phyloP scores from a whole-genome alignment of 1,140 invertebrate genomes.

The Zophobas atratus region DNA sequence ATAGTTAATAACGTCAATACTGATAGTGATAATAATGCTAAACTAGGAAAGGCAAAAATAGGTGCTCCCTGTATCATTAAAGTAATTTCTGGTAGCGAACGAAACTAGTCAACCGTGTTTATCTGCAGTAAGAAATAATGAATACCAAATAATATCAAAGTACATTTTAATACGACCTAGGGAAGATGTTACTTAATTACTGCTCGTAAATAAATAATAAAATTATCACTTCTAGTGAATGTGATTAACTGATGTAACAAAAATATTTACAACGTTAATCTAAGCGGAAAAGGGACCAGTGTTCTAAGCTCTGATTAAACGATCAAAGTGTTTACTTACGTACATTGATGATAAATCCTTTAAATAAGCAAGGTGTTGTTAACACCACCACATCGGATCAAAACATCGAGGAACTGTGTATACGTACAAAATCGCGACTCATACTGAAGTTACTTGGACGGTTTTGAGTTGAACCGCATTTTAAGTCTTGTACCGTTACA shows the following conservation, averaged over 20 bases:
- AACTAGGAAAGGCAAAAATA: no score
- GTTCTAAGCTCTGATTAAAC: no score
- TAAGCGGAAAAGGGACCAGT: no score
- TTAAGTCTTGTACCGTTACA: slow-evolving; percentile 59
- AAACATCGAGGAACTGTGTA: slow-evolving; percentile 37
- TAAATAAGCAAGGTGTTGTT: slow-evolving; percentile 10
- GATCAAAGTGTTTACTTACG: not conserved
- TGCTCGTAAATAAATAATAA: not conserved
- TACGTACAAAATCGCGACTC: slow-evolving; percentile 36
- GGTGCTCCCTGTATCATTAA: no score
- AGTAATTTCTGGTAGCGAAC: no score
- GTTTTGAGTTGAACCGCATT: slow-evolving; percentile 51
- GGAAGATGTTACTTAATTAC: not conserved
- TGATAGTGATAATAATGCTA: no score
- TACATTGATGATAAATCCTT: not conserved
- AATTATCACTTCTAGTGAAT: not conserved
- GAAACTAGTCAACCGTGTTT: not conserved
- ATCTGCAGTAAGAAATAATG: not conserved
- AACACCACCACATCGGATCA: slow-evolving; percentile 11
- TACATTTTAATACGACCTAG: not conserved
- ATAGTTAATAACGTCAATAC: no score
- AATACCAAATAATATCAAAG: slow-evolving; percentile 1
- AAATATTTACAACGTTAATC: not conserved
- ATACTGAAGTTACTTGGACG: slow-evolving; percentile 39
- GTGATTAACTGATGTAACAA: not conserved